A percentile compares a stretch with the other conserved stretches of the same genome.
Evolutionary conservation across 2,888 invertebrate genomes (phyloP).

Genomic region (Lacanobia wlatinum): DNA sequence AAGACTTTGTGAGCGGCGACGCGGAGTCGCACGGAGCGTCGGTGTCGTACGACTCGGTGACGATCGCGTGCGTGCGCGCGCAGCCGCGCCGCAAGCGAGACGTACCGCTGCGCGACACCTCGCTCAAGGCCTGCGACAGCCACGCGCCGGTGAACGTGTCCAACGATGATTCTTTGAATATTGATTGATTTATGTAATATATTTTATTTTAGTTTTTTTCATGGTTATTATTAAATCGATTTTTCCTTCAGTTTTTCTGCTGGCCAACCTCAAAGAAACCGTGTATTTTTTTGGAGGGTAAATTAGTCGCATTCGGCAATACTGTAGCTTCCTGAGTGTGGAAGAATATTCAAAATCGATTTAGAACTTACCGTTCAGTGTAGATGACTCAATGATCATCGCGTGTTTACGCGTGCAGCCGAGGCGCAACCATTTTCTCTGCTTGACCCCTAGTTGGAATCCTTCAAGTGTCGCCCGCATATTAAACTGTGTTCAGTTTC

Average conservation of each 20-base stretch:
- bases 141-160: constrained; percentile 32
- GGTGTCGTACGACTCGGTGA: constrained; percentile 69
- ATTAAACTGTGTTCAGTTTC: too few relatives aligned
- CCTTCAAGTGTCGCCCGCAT: not conserved
- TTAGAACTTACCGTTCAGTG: too few relatives aligned
- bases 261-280: not conserved
- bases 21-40: constrained; percentile 52
- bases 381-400: not conserved
- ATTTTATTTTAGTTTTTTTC: constrained; percentile 20
- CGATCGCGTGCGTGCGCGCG: constrained; percentile 73
- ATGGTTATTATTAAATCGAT: not conserved
- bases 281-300: not conserved
- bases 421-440: not conserved
- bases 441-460: not conserved
- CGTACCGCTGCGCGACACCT: constrained; percentile 49
- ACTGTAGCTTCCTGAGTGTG: not conserved
- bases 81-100: constrained; percentile 71
- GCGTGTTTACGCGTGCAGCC: not conserved
- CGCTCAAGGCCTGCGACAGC: constrained; percentile 25
- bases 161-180: constrained; percentile 53
- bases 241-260: not conserved
- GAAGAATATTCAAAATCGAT: too few relatives aligned
- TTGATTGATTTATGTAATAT: constrained; percentile 54
- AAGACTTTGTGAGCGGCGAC: constrained; percentile 67
- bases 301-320: not conserved